Base-by-base conservation (phyloP, 2,888 invertebrate species). In the Aricia artaxerxes region DNA sequence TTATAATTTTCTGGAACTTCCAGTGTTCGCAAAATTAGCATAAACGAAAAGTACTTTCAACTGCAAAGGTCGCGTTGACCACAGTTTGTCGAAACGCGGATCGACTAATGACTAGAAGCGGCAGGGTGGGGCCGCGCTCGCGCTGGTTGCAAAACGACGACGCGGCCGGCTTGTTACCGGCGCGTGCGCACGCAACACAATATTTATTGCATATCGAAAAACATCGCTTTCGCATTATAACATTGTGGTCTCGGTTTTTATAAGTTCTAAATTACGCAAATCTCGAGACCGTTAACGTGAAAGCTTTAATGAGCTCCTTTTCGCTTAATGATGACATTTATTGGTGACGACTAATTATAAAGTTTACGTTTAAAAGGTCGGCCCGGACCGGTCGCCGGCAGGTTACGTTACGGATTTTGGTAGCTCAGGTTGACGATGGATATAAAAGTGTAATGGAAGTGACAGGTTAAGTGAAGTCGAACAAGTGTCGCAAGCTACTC, bases 151-250 rank as follows among this genome's bases (percentile, higher is more conserved):
- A 89, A 92, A 93, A 93, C 92, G 92, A 92, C 91, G 92, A 91
- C 89, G 88, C 92, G 91, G 86, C 89, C 89, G 86, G 88, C 85
- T 93, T 91, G 93, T 93, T 93, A 93, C 90, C 88, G 88, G 90
- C 90, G 92, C 91, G 91, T 90, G 92, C 92, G 90, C 88, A 83
- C 86, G 89, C 87, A 84, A 85, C 86, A 87, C 90, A 90, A 92
- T 93, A 93, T 94, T 94, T 94, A 94, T 93, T 92, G 92, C 92
- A 91, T 92, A 94, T 94, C 93, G 93, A 93, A 93, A 93, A 93
- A 93, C 92, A 89, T 88, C 88, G 87, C 88, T 88, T 87, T 89
- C 87, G 85, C 85, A 87, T 88, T 88, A 88, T 86, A 85, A 88
- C 87, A 88, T 87, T 89, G 90, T 87, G 87, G 82, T 83, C 73